Base-by-base conservation (phyloP, 2,888 invertebrate genomes). In the Sycophila texana region DNA sequence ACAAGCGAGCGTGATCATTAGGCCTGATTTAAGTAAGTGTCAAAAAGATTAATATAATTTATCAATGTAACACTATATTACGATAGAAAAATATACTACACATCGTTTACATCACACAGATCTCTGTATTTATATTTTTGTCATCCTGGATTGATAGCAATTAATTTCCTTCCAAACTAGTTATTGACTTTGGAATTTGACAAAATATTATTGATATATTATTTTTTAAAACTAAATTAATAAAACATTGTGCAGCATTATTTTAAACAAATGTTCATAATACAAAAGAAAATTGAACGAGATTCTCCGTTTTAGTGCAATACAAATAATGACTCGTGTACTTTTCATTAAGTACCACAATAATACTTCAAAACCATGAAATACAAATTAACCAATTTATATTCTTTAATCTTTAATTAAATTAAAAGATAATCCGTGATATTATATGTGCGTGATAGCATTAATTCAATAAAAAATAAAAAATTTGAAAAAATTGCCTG, bases 1-100 rank as follows among this genome's bases (percentile, higher is more conserved):
- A 81, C 63, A 81, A 68, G 71, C 63, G 58, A 70, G 49, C 49
- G 60, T 74, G 71, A 72, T 26, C 74, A n/a, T 55, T 70, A 74
- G 63, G 68, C 68, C 61, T 79, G 53, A 73, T 74, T 53, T 47
- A 74, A 22, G 60, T 74, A 58, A 77, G 66, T 78, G 72, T 78
- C 61, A 65, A 76, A 80, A 80, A 72, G 30, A 75, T 74, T 63
- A 65, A 73, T 80, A 55, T 72, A 72, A 26, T 78, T 81, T 81
- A 74, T 63, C 65, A 58, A 68, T 78, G 78, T 78, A 78, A 67
- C 72, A 81, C 73, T 71, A 63, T 72, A 78, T 73, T 65, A 75
- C 67, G 66, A 77, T 81, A 78, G 68, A 81, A 81, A 81, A 78
- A 81, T 81, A 81, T 77, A 81, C 81, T 80, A 60, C 74, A 80